phyloP scores from a whole-genome alignment of 2,888 invertebrate species.

The Papilio protenor region DNA sequence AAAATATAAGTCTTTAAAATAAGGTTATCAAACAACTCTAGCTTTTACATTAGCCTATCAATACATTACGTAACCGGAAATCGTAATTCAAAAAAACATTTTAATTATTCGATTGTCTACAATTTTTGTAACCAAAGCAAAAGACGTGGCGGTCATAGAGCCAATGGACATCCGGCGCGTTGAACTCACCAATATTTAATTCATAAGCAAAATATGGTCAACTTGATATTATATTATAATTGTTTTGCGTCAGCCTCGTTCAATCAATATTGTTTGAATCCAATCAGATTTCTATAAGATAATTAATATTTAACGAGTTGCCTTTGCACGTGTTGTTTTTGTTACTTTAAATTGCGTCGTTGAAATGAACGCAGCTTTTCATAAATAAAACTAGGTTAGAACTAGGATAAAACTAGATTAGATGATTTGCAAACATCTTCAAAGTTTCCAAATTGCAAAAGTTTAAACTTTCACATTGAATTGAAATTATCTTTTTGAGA shows the following conservation, averaged over 20 bases:
- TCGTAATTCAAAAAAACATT: constrained; percentile 29
- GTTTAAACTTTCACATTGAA: too few species aligned
- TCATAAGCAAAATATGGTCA: constrained; percentile 41
- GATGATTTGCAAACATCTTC: background rate
- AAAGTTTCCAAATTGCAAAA: background rate
- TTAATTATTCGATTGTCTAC: constrained; percentile 37
- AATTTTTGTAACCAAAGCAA: constrained; percentile 34
- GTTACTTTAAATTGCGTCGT: background rate
- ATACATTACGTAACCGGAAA: constrained; percentile 32
- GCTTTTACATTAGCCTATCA: background rate
- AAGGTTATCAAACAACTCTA: too few species aligned
- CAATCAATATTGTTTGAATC: constrained; percentile 36
- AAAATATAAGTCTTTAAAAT: too few species aligned
- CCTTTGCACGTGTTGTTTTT: background rate
- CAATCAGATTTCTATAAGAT: constrained; percentile 33
- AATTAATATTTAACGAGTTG: constrained; percentile 39
- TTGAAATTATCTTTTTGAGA: too few species aligned
- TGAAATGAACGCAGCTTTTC: background rate
- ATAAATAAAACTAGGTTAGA: too few species aligned
- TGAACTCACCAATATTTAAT: constrained; percentile 42
- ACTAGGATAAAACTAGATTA: background rate
- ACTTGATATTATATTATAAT: constrained; percentile 42
- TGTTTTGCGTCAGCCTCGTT: constrained; percentile 36
- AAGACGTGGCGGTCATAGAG: constrained; percentile 27
- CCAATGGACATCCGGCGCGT: constrained; percentile 39